These are phyloP conservation scores for Osmerus eperlanus DNA, from an alignment of 2,113 vertebrate species.

Conservation along the genomic window DNA sequence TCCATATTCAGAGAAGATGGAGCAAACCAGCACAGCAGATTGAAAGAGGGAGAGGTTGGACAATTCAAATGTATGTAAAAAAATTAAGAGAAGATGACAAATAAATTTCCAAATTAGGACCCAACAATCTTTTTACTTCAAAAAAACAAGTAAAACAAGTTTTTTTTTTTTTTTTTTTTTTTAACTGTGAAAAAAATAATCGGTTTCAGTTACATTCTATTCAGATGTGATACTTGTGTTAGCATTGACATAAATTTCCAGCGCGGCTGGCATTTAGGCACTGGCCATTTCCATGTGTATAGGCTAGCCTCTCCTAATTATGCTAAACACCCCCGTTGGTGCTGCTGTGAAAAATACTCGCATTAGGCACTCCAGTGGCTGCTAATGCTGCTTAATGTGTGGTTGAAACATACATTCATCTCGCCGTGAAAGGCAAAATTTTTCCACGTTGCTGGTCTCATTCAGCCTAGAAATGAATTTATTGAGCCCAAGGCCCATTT, in stretches of 20 bases:
- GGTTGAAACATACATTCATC: slow-evolving; percentile 96
- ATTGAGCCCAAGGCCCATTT: slow-evolving; percentile 84
- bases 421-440: slow-evolving; percentile 88
- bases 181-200: slow-evolving; percentile 59
- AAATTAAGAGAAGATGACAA: not conserved
- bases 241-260: slow-evolving; percentile 93
- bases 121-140: too few species aligned
- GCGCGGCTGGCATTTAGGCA: slow-evolving; percentile 90
- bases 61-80: too few species aligned
- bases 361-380: slow-evolving; percentile 95
- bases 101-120: not conserved
- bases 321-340: slow-evolving; percentile 94
- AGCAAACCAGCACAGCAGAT: slow-evolving; percentile 11
- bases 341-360: slow-evolving; percentile 95
- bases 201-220: slow-evolving; percentile 81
- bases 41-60: slow-evolving; percentile 9
- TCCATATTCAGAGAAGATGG: not conserved
- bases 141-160: too few species aligned
- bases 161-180: too few species aligned
- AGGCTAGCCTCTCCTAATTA: slow-evolving; percentile 94
- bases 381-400: slow-evolving; percentile 96
- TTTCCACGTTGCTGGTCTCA: slow-evolving; percentile 96
- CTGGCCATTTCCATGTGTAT: slow-evolving; percentile 95
- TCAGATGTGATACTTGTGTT: slow-evolving; percentile 86
- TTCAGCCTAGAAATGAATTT: slow-evolving; percentile 94